Conservation (phyloP, 2,888 invertebrate genomes). For the Drosophila formosana region DNA sequence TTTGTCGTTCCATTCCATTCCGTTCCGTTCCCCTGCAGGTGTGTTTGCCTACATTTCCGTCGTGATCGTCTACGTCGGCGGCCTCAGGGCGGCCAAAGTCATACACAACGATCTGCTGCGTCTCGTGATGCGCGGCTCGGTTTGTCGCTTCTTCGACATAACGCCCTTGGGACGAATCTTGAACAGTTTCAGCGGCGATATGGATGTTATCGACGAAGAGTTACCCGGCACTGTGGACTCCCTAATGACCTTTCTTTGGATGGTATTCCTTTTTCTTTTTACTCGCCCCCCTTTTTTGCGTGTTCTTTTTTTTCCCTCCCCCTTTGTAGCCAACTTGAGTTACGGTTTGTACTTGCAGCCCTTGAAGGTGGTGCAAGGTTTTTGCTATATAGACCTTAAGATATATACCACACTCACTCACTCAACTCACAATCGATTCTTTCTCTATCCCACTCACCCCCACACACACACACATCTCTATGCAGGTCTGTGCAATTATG, state of each 20-base stretch:
- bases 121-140: constrained; percentile 87
- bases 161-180: constrained; percentile 89
- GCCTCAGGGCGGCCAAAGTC: constrained; percentile 87
- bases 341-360: constrained; percentile 69
- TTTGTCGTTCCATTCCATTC: constrained; percentile 40
- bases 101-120: constrained; percentile 87
- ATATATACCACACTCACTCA: constrained; percentile 18
- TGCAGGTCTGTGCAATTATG: constrained; percentile 81
- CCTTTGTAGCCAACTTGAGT: constrained; percentile 49
- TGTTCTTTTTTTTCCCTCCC: constrained; percentile 22
- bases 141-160: constrained; percentile 89
- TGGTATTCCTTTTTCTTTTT: constrained; percentile 77
- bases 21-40: constrained; percentile 76
- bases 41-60: constrained; percentile 86
- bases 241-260: constrained; percentile 85
- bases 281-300: constrained; percentile 36
- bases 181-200: constrained; percentile 89
- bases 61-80: constrained; percentile 87
- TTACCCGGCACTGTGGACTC: constrained; percentile 86
- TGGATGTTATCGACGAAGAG: constrained; percentile 88
- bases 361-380: constrained; percentile 10
- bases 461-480: constrained; percentile 1
- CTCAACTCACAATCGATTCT: constrained; percentile 17
- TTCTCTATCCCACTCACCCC: constrained; percentile 2
- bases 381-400: constrained; percentile 42